Percentiles rank a stretch among this genome's conserved stretches.
Conservation (phyloP, 2,888 invertebrate species). For the Pachliopta kotzebuea region DNA sequence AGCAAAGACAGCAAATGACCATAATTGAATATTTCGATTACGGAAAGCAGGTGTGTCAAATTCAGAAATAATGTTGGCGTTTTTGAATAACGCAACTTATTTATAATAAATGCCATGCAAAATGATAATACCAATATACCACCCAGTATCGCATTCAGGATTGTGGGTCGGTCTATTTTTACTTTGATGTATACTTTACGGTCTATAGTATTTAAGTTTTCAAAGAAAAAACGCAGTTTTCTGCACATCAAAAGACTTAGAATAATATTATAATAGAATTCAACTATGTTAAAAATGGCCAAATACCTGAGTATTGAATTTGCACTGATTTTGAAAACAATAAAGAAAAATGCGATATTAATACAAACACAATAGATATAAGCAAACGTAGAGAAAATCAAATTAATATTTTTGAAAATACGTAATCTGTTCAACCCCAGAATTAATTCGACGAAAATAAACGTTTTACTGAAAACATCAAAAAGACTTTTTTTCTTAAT, state of each 20-base stretch:
- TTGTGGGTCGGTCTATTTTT: background rate
- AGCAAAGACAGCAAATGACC: conserved; percentile 13
- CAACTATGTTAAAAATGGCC: background rate
- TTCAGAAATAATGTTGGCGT: background rate
- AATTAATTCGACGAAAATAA: conserved; percentile 4
- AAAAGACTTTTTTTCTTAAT: background rate
- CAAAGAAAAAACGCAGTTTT: conserved; percentile 4
- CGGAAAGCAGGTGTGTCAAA: background rate
- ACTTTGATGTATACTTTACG: background rate
- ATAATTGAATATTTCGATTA: conserved; percentile 3
- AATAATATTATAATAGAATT: background rate
- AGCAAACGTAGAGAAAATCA: background rate
- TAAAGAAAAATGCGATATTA: background rate
- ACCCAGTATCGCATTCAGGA: background rate
- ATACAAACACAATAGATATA: conserved; percentile 3
- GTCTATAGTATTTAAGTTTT: conserved; percentile 11
- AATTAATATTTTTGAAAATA: conserved; percentile 1
- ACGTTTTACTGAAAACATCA: background rate
- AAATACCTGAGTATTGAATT: background rate
- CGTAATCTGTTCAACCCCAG: conserved; percentile 8
- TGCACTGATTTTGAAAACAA: background rate
- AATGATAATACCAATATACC: background rate
- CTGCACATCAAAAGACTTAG: conserved; percentile 1
- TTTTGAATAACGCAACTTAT: background rate
- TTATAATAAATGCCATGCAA: background rate